phyloP scores from a whole-genome alignment of 2,113 vertebrate species.

The Sphyrna mokarran region DNA sequence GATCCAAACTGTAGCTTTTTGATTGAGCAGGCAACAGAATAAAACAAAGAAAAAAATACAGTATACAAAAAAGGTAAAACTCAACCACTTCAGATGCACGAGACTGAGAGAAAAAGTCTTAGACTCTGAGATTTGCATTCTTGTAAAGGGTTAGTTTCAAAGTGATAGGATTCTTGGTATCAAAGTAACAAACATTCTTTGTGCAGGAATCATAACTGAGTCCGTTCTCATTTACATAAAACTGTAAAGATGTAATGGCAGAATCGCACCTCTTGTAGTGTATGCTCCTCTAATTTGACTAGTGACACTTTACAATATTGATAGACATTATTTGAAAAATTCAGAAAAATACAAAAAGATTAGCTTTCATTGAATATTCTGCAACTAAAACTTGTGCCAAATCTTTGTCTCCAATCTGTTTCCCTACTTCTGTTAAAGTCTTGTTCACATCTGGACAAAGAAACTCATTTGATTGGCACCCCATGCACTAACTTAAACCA shows the following conservation, averaged over 20 bases:
- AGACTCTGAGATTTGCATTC: not conserved
- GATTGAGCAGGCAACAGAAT: not conserved
- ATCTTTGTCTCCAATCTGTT: not conserved
- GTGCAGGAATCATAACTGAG: not conserved
- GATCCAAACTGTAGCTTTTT: not conserved
- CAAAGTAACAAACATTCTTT: not conserved
- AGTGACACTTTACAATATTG: not conserved
- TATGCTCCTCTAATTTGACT: not conserved
- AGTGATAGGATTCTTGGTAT: not conserved
- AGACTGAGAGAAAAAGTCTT: not conserved
- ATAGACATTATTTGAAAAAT: not conserved
- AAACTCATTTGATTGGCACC: no score
- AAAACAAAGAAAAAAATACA: not conserved
- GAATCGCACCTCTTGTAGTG: not conserved
- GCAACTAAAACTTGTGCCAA: not conserved
- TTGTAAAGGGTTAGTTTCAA: not conserved
- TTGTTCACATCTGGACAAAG: not conserved
- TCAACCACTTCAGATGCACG: not conserved
- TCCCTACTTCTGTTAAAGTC: not conserved
- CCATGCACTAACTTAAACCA: no score
- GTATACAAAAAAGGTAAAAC: not conserved
- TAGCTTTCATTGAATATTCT: not conserved
- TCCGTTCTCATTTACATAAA: not conserved
- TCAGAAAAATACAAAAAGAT: not conserved
- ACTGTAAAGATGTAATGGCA: not conserved